A percentile compares a stretch with the other conserved stretches of the same genome.
These are phyloP conservation scores for Muscicapa adusta DNA, from an alignment of 2,113 vertebrate genomes.

Conservation along the genomic window DNA sequence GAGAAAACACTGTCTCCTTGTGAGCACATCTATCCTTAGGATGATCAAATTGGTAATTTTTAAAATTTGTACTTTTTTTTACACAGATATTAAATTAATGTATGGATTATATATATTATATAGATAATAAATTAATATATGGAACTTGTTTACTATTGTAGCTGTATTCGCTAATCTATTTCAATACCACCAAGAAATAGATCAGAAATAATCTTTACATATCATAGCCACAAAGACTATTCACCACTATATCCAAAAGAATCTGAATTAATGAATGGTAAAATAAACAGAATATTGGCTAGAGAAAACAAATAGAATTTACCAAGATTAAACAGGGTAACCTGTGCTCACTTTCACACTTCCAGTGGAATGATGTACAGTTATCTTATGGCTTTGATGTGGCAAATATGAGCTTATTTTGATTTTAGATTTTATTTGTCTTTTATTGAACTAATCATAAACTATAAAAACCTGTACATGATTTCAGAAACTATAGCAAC, in stretches of 20 bases:
- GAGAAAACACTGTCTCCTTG: neutral
- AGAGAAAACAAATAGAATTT: neutral
- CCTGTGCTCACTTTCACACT: neutral
- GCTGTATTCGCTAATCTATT: neutral
- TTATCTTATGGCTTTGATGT: neutral
- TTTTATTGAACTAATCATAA: neutral
- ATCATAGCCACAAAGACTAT: neutral
- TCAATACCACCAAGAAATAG: neutral
- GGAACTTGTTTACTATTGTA: neutral
- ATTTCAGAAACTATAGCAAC: neutral
- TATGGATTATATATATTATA: neutral
- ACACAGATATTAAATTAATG: neutral
- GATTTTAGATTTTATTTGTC: neutral
- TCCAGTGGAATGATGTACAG: neutral
- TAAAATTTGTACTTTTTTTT: neutral
- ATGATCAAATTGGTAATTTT: neutral
- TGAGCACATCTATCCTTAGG: neutral
- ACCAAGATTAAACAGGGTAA: neutral
- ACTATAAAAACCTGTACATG: neutral
- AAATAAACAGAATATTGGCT: neutral
- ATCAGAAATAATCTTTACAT: neutral
- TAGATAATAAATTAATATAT: neutral
- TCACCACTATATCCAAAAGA: neutral
- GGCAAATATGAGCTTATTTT: neutral
- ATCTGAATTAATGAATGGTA: neutral